Percentiles rank a stretch among this genome's conserved stretches.
phyloP scores from a whole-genome alignment of 2,797 vertebrate species.

The Gymnoscopelus braueri region DNA sequence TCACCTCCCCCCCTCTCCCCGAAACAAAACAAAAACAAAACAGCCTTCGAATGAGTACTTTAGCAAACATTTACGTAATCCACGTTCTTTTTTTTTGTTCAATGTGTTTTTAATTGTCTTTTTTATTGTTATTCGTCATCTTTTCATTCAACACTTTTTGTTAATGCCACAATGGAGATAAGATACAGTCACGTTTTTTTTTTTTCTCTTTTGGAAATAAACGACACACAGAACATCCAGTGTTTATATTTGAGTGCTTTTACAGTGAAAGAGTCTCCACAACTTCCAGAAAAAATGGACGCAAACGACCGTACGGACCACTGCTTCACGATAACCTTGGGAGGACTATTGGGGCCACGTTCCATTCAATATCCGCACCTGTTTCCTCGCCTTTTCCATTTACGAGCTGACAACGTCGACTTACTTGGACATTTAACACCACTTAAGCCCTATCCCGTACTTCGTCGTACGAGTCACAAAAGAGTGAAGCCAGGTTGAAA shows the following conservation, averaged over 20 bases:
- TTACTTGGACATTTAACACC: neutral
- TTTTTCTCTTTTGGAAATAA: conserved; percentile 76
- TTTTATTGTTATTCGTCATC: conserved; percentile 45
- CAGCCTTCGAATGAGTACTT: conserved; percentile 67
- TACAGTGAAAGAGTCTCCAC: conserved; percentile 63
- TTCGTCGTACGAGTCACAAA: no score
- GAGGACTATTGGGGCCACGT: conserved; percentile 46
- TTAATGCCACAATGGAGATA: conserved; percentile 89
- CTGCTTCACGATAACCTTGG: conserved; percentile 85
- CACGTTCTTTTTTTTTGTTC: conserved; percentile 66
- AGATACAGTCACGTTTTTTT: conserved; percentile 86
- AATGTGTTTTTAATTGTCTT: conserved; percentile 74
- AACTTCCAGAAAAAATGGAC: conserved; percentile 78
- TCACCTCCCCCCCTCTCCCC: no score
- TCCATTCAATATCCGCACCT: conserved; percentile 39
- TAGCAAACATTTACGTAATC: conserved; percentile 64
- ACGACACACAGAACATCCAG: conserved; percentile 93
- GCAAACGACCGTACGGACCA: conserved; percentile 70
- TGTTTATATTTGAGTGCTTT: conserved; percentile 80
- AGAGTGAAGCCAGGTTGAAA: no score
- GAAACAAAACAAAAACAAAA: conserved; percentile 79
- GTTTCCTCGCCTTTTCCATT: conserved; percentile 36
- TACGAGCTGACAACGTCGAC: conserved; percentile 18
- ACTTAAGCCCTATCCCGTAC: neutral
- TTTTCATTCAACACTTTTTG: conserved; percentile 85